Conservation (phyloP, 2,113 vertebrate genomes). For the Ameiurus melas region DNA sequence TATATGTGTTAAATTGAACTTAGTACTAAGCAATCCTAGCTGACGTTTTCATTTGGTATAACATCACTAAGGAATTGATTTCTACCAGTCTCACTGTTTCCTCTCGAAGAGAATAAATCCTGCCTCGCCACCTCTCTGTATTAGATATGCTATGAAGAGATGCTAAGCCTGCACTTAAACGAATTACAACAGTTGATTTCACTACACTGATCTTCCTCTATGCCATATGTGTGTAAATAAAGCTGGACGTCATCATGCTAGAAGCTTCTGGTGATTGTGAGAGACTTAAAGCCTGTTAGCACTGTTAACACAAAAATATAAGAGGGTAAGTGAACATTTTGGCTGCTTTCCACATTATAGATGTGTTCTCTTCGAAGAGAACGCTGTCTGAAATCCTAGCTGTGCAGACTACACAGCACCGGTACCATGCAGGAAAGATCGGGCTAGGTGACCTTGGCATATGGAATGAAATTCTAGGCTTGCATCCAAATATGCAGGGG, state of each 20-base stretch:
- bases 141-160: neutral
- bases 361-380: neutral
- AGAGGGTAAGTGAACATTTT: neutral
- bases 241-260: neutral
- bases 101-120: neutral
- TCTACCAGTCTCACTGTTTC: neutral
- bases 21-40: neutral
- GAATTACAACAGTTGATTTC: neutral
- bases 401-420: constrained; percentile 18
- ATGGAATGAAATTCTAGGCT: constrained; percentile 30
- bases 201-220: neutral
- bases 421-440: constrained; percentile 16
- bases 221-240: neutral
- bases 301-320: neutral
- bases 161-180: neutral
- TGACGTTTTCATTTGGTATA: neutral
- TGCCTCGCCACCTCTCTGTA: neutral
- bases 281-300: neutral
- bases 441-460: constrained; percentile 38
- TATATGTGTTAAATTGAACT: neutral
- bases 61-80: neutral
- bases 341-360: constrained; percentile 18
- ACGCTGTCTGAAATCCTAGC: constrained; percentile 11
- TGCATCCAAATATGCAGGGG: neutral
- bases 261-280: neutral